Evolutionary conservation across 37 sponge, comb jelly and placozoan genomes (phyloP).

Genomic region (Cladorhizidae sp.): DNA sequence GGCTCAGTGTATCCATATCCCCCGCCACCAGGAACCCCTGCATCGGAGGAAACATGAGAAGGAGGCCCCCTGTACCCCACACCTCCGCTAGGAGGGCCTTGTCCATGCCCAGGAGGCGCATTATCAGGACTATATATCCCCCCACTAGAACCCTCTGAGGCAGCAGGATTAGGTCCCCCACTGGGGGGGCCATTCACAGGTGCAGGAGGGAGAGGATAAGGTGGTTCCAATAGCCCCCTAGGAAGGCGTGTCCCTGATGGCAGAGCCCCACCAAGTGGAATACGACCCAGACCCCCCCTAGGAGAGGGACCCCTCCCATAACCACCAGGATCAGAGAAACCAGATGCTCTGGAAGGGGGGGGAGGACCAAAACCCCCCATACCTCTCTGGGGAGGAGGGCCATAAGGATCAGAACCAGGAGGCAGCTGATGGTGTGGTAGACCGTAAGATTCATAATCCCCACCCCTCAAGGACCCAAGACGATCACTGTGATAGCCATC

Average conservation of each 20-base stretch:
- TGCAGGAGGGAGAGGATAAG: conserved; percentile 26
- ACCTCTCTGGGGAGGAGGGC: conserved; percentile 15
- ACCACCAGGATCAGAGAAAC: no score
- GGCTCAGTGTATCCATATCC: not conserved
- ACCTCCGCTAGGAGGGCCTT: conserved; percentile 23
- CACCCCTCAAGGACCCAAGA: not conserved
- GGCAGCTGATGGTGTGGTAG: no score
- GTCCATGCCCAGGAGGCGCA: not conserved
- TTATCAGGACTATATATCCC: not conserved
- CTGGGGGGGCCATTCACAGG: not conserved
- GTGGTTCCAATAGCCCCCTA: conserved; percentile 19
- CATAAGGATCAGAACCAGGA: conserved; percentile 1
- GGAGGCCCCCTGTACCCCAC: conserved; percentile 5
- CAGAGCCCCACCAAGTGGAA: not conserved
- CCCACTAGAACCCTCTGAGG: no score
- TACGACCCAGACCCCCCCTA: conserved; percentile 3
- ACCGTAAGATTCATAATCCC: conserved; percentile 13
- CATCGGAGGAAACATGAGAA: conserved; percentile 4
- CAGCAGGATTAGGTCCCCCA: not conserved
- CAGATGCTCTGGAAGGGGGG: not conserved
- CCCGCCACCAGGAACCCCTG: not conserved
- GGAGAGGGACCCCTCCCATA: not conserved
- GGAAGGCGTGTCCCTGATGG: conserved; percentile 7
- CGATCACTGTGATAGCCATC: not conserved
- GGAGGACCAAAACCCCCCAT: not conserved